Base-by-base conservation (phyloP, 2,113 vertebrate species). In the Centropristis striata region DNA sequence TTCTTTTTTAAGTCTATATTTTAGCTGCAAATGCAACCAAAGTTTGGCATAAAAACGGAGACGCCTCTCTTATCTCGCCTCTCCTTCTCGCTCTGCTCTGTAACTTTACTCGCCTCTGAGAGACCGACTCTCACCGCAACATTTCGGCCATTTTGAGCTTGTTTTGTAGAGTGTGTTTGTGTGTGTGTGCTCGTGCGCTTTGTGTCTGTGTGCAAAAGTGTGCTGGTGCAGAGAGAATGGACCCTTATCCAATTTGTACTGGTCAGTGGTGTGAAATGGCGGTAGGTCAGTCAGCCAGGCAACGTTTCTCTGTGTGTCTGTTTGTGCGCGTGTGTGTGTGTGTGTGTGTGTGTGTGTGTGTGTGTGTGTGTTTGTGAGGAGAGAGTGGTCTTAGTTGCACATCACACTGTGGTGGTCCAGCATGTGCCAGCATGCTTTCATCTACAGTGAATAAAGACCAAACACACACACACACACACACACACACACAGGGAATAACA, bases 241-340 rank as follows among this genome's bases (percentile, higher is more conserved):
- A 90, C 93, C 93, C 90, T 95, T 93, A 95, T 94, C 93, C 93
- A 94, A 95, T 95, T 94, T 95, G 94, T 95, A 94, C 93, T 93
- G 92, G 94, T 94, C 94, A 95, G 93, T 91, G 85, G 92, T 95
- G 94, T 94, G 94, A 95, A 95, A 95, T 94, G 93, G 94, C 90
- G 93, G 91, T 90, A 84, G 92, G 93, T 92, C 91, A 89, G 91
- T 82, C 84, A 90, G 90, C 82, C 89, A 83, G 86, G 73, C 75
- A 39, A 74, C 10, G 72, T 66, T 73, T 46, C 75, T 63, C 59
- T n/a, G 78, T 39, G 47, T 69, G 2, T 67, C 27, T 77, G 32
- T 60, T 44, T 53, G 3, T 46, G 37, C 51, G 51, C 13, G 49
- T 70, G 42, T 46, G 57, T 46, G 49, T 68, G 51, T 66, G n/a